These are phyloP conservation scores for Alviniconcha marisindica DNA, from an alignment of 1,140 invertebrate genomes.

Conservation along the genomic window DNA sequence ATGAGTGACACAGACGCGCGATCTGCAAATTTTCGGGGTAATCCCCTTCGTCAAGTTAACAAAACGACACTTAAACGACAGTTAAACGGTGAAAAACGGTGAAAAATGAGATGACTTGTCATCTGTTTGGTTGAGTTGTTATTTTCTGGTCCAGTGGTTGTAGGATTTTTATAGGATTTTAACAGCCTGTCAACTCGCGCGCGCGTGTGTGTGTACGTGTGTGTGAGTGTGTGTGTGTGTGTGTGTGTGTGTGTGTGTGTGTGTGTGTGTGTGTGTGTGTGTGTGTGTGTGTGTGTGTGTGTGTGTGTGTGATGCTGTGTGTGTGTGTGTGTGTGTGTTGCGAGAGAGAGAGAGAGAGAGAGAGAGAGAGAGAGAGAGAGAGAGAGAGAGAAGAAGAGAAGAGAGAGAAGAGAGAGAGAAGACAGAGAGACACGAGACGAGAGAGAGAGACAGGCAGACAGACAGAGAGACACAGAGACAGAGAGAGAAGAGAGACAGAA, in stretches of 20 bases:
- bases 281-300: slow-evolving; percentile 3
- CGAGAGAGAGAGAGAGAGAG: neutral
- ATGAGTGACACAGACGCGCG: too few relatives aligned
- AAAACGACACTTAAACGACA: too few relatives aligned
- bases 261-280: neutral
- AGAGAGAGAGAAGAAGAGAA: neutral
- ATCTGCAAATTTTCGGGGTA: too few relatives aligned
- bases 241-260: neutral
- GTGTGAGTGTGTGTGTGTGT: slow-evolving; percentile 5
- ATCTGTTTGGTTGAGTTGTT: too few relatives aligned
- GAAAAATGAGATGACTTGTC: too few relatives aligned
- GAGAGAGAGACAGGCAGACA: neutral
- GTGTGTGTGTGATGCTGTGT: neutral
- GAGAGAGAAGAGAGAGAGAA: neutral
- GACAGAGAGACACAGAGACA: neutral
- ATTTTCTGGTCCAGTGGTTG: too few relatives aligned
- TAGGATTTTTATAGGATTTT: too few relatives aligned
- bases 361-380: neutral
- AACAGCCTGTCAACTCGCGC: too few relatives aligned
- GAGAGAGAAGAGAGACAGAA: too few relatives aligned
- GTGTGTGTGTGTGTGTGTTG: slow-evolving; percentile 21
- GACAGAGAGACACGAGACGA: too few relatives aligned
- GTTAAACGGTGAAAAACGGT: too few relatives aligned
- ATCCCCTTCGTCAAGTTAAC: too few relatives aligned
- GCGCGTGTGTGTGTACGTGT: neutral